Percentiles rank a stretch among this genome's conserved stretches.
Conservation (phyloP, 2,888 invertebrate genomes). For the Isoperla grammatica region DNA sequence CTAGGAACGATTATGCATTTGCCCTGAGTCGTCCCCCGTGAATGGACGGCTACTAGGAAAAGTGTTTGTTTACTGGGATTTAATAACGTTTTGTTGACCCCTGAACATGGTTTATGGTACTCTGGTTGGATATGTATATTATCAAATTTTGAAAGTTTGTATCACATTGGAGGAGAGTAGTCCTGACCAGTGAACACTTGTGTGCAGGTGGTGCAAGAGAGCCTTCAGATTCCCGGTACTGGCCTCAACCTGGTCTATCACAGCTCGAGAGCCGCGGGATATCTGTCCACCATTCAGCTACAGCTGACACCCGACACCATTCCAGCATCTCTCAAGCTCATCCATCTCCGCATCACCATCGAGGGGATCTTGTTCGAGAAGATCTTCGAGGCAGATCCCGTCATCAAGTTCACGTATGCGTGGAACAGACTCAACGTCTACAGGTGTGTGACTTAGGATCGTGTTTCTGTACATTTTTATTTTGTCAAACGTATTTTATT, state of each 20-base stretch:
- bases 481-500: background rate
- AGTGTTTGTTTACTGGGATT: no score
- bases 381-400: constrained; percentile 92
- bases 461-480: constrained; percentile 5
- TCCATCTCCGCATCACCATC: constrained; percentile 87
- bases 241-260: constrained; percentile 95
- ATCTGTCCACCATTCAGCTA: constrained; percentile 85
- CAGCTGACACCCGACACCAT: constrained; percentile 83
- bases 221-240: constrained; percentile 88
- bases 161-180: no score
- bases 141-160: no score
- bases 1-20: no score
- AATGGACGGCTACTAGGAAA: no score
- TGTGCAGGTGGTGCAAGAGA: constrained; percentile 85
- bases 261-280: constrained; percentile 90
- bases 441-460: constrained; percentile 42
- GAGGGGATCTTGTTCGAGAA: constrained; percentile 93
- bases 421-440: constrained; percentile 98
- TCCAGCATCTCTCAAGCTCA: constrained; percentile 73
- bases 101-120: no score
- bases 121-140: no score
- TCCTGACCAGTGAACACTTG: no score
- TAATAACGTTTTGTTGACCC: no score
- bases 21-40: no score
- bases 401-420: constrained; percentile 93